A percentile compares a stretch with the other conserved stretches of the same genome.
phyloP scores from a whole-genome alignment of 2,113 vertebrate genomes.

The Ivindomyrus marchei region DNA sequence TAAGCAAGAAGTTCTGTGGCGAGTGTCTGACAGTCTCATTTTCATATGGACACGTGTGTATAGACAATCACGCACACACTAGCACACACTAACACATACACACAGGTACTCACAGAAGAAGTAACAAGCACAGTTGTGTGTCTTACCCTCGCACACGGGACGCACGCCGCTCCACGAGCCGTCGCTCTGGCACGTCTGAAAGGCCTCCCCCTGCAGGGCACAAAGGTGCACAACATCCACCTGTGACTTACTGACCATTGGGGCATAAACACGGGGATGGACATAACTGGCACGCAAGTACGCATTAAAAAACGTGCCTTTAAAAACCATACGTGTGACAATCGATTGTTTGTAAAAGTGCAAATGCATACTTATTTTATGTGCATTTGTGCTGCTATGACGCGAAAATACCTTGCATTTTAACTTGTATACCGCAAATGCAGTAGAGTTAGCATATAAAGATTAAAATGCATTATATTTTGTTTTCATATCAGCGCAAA shows the following conservation, averaged over 20 bases:
- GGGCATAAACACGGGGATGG: neutral
- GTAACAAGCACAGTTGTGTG: neutral
- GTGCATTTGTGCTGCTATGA: too few relatives aligned
- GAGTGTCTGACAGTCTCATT: neutral
- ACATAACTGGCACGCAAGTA: neutral
- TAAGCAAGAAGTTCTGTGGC: neutral
- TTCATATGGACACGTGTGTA: neutral
- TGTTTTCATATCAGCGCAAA: too few relatives aligned
- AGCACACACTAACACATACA: neutral
- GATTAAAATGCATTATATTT: too few relatives aligned
- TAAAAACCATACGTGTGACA: too few relatives aligned
- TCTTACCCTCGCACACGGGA: slow-evolving; percentile 78
- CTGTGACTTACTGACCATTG: neutral
- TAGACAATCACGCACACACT: neutral
- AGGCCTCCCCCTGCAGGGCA: slow-evolving; percentile 64
- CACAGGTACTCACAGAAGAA: neutral
- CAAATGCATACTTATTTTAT: too few relatives aligned
- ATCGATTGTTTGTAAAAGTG: too few relatives aligned
- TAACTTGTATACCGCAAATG: too few relatives aligned
- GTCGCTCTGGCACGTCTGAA: slow-evolving; percentile 75
- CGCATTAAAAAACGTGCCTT: too few relatives aligned
- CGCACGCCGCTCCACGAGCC: slow-evolving; percentile 73
- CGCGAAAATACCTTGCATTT: too few relatives aligned
- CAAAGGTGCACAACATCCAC: neutral
- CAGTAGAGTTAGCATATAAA: too few relatives aligned